A percentile compares a stretch with the other conserved stretches of the same genome.
Evolutionary conservation across 2,797 vertebrate genomes (phyloP).

Genomic region (Odontamblyopus lacepedii): DNA sequence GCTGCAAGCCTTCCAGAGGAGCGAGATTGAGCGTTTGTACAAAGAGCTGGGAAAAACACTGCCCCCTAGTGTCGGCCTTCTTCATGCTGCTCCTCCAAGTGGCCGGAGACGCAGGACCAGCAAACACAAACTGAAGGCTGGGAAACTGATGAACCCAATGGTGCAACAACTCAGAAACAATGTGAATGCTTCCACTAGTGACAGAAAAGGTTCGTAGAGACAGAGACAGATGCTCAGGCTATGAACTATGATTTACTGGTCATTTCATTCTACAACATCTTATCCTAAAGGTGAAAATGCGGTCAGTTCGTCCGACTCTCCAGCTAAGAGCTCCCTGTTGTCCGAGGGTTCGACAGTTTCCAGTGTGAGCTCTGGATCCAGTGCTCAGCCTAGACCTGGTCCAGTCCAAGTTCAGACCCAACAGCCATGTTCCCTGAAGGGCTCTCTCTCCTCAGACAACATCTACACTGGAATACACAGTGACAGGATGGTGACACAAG

Average conservation of each 20-base stretch:
- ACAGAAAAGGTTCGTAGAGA: constrained; percentile 77
- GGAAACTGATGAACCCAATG: constrained; percentile 92
- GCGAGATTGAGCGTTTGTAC: constrained; percentile 91
- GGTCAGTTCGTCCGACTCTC: constrained; percentile 75
- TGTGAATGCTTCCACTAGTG: constrained; percentile 81
- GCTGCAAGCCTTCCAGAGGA: constrained; percentile 92
- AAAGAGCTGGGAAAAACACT: constrained; percentile 88
- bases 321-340: constrained; percentile 81
- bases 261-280: neutral
- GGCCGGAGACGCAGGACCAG: constrained; percentile 89
- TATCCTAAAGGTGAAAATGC: constrained; percentile 66
- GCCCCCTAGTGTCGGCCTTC: constrained; percentile 87
- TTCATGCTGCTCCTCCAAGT: constrained; percentile 89
- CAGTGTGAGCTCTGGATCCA: constrained; percentile 67
- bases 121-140: constrained; percentile 94
- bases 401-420: constrained; percentile 92
- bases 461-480: constrained; percentile 87
- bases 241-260: neutral
- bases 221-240: constrained; percentile 1
- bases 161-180: constrained; percentile 94
- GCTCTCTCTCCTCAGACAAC: constrained; percentile 94
- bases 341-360: constrained; percentile 71
- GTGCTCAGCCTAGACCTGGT: constrained; percentile 57
- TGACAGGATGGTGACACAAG: constrained; percentile 78
- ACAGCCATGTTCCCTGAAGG: constrained; percentile 96